Evolutionary conservation across 1,140 invertebrate species (phyloP), one percentile per base, ranked within the genome.

Genomic region (Anthonomus grandis): DNA sequence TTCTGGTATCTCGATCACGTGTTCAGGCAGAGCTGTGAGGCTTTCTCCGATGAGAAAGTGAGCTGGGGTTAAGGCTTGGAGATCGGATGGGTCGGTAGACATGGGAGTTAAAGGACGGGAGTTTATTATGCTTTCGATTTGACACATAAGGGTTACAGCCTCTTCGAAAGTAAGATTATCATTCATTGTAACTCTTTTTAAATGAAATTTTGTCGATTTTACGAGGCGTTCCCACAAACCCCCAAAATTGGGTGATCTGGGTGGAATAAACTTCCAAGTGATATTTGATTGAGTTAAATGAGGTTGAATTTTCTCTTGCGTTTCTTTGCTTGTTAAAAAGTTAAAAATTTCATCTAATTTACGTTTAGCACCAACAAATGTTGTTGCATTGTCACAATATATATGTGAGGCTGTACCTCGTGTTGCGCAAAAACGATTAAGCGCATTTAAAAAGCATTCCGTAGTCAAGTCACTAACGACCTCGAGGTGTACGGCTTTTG

Each of bases 221-320:
- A 50, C n/a, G 9, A 10, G 15, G 10, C 48, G 4, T 22, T 55
- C 64, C 63, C 60, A 64, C 2, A 66, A 12, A 9, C 42, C 57
- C 12, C 64, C 64, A 25, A 65, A 58, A 22, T 58, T 36, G 9
- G 61, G 59, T 2, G 60, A 18, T 9, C 15, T 6, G 2, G 60
- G 55, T 18, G 63, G 64, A 19, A 58, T 64, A 25, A 68, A 67
- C 24, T 65, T 39, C 64, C 64, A 68, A 5, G 13, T 25, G 10
- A 52, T 65, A 19, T 56, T 48, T 0, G 49, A 17, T 8, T 19
- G 9, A n/a, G 38, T 22, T 13, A 52, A n/a, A n/a, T n/a, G n/a
- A n/a, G n/a, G 17, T 12, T 22, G 15, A 4, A 5, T 15, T 9
- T 25, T 9, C 25, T 27, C 19, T 27, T 48, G 23, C 8, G 5